phyloP scores from a whole-genome alignment of 2,888 invertebrate species.

The Aphrophora alni region DNA sequence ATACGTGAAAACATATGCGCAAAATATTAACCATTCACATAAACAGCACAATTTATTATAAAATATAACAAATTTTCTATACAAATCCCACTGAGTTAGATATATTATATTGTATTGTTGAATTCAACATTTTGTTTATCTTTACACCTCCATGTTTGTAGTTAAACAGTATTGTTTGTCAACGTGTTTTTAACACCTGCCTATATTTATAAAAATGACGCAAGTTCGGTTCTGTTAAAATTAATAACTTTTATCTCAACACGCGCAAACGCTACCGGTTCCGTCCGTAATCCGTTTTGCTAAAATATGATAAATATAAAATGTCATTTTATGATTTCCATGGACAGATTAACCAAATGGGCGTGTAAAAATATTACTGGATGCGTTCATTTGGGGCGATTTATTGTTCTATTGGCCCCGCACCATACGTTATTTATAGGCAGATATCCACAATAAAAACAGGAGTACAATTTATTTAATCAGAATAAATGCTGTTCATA shows the following conservation, averaged over 20 bases:
- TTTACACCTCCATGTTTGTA: not conserved
- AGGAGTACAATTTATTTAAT: too few relatives aligned
- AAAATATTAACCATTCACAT: too few relatives aligned
- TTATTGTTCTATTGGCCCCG: not conserved
- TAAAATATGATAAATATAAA: not conserved
- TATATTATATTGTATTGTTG: not conserved
- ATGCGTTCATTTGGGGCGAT: not conserved
- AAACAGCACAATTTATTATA: too few relatives aligned
- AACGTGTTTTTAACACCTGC: not conserved
- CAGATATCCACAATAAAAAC: not conserved
- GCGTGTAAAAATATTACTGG: not conserved
- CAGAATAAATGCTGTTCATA: too few relatives aligned
- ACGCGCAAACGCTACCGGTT: not conserved
- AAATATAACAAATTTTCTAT: too few relatives aligned
- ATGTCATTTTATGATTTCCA: not conserved
- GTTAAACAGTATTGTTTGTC: not conserved
- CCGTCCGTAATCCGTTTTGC: not conserved
- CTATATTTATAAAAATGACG: not conserved
- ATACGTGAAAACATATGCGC: too few relatives aligned
- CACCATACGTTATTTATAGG: not conserved
- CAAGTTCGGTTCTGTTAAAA: not conserved
- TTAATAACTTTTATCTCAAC: not conserved
- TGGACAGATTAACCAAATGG: not conserved
- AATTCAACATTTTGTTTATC: not conserved
- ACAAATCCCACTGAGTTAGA: too few relatives aligned